Percentiles rank a stretch among this genome's conserved stretches.
Conservation (phyloP, 2,888 invertebrate species). For the Cantharis flavilabris region DNA sequence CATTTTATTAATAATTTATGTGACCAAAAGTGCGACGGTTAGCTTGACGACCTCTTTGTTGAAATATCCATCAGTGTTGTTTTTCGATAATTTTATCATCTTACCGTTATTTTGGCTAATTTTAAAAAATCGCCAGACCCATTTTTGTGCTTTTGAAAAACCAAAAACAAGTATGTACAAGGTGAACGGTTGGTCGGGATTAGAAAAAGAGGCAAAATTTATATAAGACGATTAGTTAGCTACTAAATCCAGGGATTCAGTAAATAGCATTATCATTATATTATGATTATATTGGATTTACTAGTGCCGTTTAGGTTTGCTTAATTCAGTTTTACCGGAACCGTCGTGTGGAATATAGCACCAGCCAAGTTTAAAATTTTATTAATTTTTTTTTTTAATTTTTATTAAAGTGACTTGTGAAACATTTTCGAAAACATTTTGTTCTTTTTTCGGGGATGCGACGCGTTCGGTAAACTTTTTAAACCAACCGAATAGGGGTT, state of each 20-base stretch:
- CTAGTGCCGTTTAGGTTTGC: constrained; percentile 51
- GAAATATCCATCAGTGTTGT: background rate
- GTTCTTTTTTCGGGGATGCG: background rate
- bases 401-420: background rate
- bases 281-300: constrained; percentile 58
- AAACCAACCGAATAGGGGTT: background rate
- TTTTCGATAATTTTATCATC: background rate
- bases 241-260: constrained; percentile 55
- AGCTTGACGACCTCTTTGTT: background rate
- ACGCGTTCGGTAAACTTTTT: background rate
- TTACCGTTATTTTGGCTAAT: too few species aligned
- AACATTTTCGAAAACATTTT: background rate
- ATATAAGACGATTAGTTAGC: constrained; percentile 57
- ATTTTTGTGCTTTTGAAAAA: background rate
- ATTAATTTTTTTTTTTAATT: background rate
- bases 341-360: constrained; percentile 39
- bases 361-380: background rate
- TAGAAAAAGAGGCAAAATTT: constrained; percentile 57
- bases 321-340: constrained; percentile 50
- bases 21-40: background rate
- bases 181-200: constrained; percentile 34
- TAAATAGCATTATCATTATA: constrained; percentile 58
- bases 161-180: background rate
- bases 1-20: background rate
- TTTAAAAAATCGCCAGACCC: background rate